A percentile compares a stretch with the other conserved stretches of the same genome.
Evolutionary conservation across 2,113 vertebrate genomes (phyloP).

Genomic region (Gnathonemus longibarbis): DNA sequence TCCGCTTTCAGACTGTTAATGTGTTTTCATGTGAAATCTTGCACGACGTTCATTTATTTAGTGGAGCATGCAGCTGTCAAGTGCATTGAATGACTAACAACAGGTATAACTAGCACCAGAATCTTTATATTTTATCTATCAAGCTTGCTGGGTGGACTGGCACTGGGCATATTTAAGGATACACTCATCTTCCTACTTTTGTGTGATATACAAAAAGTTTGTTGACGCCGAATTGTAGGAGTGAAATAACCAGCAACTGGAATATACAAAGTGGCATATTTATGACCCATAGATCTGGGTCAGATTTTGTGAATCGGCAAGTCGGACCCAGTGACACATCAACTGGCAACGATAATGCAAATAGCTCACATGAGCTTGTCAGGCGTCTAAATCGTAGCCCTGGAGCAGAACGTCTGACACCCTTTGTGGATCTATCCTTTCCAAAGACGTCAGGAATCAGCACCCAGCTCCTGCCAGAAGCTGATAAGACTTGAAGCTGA

Average conservation of each 20-base stretch:
- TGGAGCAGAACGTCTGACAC: background rate
- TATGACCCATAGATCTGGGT: background rate
- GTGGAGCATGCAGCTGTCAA: background rate
- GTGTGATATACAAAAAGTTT: background rate
- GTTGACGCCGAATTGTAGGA: background rate
- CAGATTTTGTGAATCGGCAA: background rate
- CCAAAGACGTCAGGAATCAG: conserved; percentile 1
- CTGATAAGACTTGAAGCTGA: conserved; percentile 4
- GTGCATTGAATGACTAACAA: no score
- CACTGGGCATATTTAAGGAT: background rate
- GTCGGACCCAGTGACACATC: background rate
- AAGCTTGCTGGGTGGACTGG: background rate
- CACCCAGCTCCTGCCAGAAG: background rate
- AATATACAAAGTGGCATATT: background rate
- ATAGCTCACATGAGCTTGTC: background rate
- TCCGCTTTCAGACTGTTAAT: background rate
- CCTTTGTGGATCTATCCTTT: background rate
- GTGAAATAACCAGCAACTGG: background rate
- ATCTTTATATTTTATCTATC: background rate
- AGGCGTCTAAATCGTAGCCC: background rate
- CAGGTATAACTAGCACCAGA: background rate
- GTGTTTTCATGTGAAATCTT: background rate
- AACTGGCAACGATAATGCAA: background rate
- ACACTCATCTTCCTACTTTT: background rate
- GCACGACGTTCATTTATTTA: background rate